phyloP scores from a whole-genome alignment of 2,888 invertebrate species.

The Smittia aterrima region DNA sequence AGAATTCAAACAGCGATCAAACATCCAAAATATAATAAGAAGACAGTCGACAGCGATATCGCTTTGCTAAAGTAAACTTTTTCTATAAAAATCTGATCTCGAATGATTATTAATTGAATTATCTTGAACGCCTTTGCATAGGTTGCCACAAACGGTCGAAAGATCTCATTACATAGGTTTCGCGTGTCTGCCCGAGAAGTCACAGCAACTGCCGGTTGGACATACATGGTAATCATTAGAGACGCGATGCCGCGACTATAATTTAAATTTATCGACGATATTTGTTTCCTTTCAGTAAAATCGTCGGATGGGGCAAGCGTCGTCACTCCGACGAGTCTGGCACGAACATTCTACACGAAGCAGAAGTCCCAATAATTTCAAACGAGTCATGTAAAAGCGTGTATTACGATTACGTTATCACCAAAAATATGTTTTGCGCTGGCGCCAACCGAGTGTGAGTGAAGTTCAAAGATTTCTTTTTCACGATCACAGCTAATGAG shows the following conservation, averaged over 20 bases:
- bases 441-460: conserved; percentile 84
- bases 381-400: conserved; percentile 74
- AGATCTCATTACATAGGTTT: conserved; percentile 57
- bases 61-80: conserved; percentile 70
- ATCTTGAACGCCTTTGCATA: conserved; percentile 43
- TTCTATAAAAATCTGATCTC: neutral
- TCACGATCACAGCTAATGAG: neutral
- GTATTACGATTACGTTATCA: conserved; percentile 82
- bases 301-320: conserved; percentile 91
- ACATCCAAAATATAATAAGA: conserved; percentile 82
- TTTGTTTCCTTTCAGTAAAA: conserved; percentile 59
- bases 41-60: conserved; percentile 90
- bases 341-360: conserved; percentile 81
- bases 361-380: conserved; percentile 82
- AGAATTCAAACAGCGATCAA: conserved; percentile 70
- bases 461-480: conserved; percentile 54
- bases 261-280: no score
- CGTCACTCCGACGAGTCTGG: conserved; percentile 74
- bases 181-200: conserved; percentile 78
- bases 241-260: no score
- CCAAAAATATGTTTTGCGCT: conserved; percentile 91
- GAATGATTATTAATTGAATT: neutral
- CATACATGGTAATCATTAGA: conserved; percentile 46
- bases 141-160: conserved; percentile 50
- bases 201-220: conserved; percentile 60